These are phyloP conservation scores for Catagonus wagneri DNA, from an alignment of 2,113 vertebrate species.

Conservation along the genomic window DNA sequence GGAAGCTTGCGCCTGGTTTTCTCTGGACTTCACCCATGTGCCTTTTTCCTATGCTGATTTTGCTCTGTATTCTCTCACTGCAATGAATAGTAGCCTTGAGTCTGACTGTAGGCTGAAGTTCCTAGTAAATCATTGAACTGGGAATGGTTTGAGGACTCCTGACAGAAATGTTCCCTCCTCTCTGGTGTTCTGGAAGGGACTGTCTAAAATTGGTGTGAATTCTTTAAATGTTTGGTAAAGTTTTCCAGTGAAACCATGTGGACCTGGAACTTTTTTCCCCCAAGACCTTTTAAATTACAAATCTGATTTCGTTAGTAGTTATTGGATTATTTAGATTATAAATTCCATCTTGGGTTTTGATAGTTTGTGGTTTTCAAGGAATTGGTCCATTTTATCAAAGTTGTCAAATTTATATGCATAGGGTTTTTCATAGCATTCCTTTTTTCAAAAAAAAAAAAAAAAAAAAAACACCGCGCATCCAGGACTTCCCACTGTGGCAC, in stretches of 20 bases:
- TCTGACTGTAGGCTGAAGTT: background rate
- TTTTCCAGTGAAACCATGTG: background rate
- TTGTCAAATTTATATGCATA: background rate
- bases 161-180: background rate
- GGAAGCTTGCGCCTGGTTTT: conserved; percentile 34
- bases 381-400: conserved; percentile 43
- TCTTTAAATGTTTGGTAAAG: conserved; percentile 56
- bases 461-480: background rate
- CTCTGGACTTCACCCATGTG: background rate
- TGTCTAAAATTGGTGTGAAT: conserved; percentile 37
- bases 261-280: conserved; percentile 9
- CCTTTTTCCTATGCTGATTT: conserved; percentile 52
- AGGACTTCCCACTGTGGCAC: too few relatives aligned
- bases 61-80: background rate
- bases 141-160: background rate
- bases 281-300: conserved; percentile 44
- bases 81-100: conserved; percentile 32
- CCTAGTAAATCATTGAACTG: conserved; percentile 2
- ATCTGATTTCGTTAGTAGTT: conserved; percentile 32
- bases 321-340: conserved; percentile 6
- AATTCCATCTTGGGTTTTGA: conserved; percentile 57
- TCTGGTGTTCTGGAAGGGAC: conserved; percentile 34
- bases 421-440: conserved; percentile 31
- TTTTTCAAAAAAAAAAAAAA: background rate
- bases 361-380: conserved; percentile 56